Conservation (phyloP, 2,888 invertebrate genomes). For the Eupithecia inturbata region DNA sequence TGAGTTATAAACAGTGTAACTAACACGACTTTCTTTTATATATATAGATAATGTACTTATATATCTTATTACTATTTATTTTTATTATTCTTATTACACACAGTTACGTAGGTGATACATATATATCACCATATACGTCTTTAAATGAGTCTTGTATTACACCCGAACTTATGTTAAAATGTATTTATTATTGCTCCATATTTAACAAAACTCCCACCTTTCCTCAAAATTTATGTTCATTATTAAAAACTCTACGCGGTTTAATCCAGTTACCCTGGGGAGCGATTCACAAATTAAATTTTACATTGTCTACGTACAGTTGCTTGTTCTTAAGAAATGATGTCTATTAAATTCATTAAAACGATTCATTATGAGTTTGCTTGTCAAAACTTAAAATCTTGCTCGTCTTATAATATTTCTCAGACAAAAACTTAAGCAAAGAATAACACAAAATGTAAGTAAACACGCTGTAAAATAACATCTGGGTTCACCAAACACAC, state of each 20-base stretch:
- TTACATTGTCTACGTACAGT: constrained; percentile 39
- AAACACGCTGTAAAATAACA: neutral
- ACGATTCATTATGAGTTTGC: neutral
- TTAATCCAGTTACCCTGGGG: constrained; percentile 44
- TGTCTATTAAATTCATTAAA: constrained; percentile 27
- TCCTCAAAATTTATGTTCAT: constrained; percentile 6
- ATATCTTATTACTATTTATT: neutral
- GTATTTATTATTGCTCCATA: neutral
- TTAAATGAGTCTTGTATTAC: neutral
- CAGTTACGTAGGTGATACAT: neutral
- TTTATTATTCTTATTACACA: too few relatives aligned
- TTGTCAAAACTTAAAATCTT: neutral
- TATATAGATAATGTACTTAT: too few relatives aligned
- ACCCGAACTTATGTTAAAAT: neutral
- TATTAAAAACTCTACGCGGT: constrained; percentile 34
- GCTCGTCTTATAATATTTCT: neutral
- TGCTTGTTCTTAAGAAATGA: constrained; percentile 34
- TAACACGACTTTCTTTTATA: too few relatives aligned
- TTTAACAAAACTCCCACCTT: neutral
- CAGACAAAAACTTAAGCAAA: neutral
- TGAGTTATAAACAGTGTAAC: too few relatives aligned
- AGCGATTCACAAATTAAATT: constrained; percentile 43
- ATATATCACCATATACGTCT: neutral
- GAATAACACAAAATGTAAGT: neutral
- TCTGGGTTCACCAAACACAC: neutral